Percentiles rank a stretch among this genome's conserved stretches.
Evolutionary conservation across 2,888 invertebrate genomes (phyloP).

Genomic region (Drosophila merina): DNA sequence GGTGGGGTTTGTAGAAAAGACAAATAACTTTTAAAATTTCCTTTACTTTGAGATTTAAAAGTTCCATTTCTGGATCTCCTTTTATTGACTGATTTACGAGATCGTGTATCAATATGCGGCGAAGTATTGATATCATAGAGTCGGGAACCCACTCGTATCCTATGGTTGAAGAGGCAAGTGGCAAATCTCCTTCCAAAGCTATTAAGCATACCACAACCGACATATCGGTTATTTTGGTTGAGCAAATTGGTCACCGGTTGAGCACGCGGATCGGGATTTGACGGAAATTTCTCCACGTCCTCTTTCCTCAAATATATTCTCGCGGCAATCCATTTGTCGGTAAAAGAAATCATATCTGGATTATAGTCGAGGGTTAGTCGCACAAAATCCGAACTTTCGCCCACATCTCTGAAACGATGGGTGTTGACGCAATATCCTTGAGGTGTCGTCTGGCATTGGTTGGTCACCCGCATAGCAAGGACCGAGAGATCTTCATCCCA

Average conservation of each 20-base stretch:
- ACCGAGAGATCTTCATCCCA: constrained; percentile 43
- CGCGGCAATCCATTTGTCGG: not conserved
- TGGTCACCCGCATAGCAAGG: constrained; percentile 54
- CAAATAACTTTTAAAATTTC: too few relatives aligned
- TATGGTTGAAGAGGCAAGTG: constrained; percentile 22
- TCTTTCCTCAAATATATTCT: rapidly evolving
- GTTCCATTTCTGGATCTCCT: too few relatives aligned
- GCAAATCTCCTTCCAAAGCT: not conserved
- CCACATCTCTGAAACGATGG: constrained; percentile 32
- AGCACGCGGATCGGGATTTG: not conserved
- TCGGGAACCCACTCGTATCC: not conserved
- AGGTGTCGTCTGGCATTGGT: constrained; percentile 19
- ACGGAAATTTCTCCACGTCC: constrained; percentile 1
- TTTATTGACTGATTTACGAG: too few relatives aligned
- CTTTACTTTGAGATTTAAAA: too few relatives aligned
- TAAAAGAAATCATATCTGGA: not conserved
- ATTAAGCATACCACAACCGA: constrained; percentile 32
- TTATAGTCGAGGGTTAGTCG: rapidly evolving
- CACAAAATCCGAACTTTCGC: constrained; percentile 6
- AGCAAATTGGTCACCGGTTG: constrained; percentile 10
- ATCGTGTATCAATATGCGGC: too few relatives aligned
- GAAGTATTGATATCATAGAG: constrained; percentile 7
- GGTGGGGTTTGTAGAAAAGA: not conserved
- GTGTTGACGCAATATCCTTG: constrained; percentile 34
- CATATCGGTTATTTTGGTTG: not conserved